Evolutionary conservation across 2,113 vertebrate genomes (phyloP), one percentile per base, ranked within the genome.

Genomic region (Varanus salvator): DNA sequence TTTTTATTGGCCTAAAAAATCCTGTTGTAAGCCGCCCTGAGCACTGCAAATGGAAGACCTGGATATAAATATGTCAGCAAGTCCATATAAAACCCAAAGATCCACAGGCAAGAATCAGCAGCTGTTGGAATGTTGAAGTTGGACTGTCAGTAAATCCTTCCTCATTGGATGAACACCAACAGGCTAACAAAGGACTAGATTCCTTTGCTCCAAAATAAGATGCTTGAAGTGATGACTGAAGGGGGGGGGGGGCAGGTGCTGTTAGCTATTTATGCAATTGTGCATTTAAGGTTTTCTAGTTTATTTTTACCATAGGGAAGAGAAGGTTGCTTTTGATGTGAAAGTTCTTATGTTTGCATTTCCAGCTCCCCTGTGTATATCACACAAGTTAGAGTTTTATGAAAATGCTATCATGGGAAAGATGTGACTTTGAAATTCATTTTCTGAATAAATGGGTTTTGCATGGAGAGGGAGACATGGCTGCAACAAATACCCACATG

Each of bases 361-460:
- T 64, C 57, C 48, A 44, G 34, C 25, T n/a, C 44, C 80, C 78
- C n/a, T 3, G 72, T 38, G 15, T 44, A 78, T 27, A 66, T 83
- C 78, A 80, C 57, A 87, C 44, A 29, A 60, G 48, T 86, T 90
- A 38, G 72, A 34, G 44, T 29, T 76, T 21, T 78, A 78, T 84
- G 71, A 44, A 90, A 69, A 8, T 71, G 25, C 4, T 66, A 31
- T 52, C 48, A 85, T 27, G 50, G 69, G 71, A 93, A 93, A 92
- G 54, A 60, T 29, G 64, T 15, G 14, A 6, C 2, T 90, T 87
- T 90, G 54, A 89, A 92, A 93, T 52, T 9, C 12, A 6, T 57
- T 87, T 91, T 54, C 1, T 60, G 57, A 57, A 50, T 34, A 74
- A 75, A 54, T 64, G 68, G 68, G 21, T 92, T 6, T 17, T 4